Conservation (phyloP, 2,888 invertebrate genomes). For the Lasius platythorax region DNA sequence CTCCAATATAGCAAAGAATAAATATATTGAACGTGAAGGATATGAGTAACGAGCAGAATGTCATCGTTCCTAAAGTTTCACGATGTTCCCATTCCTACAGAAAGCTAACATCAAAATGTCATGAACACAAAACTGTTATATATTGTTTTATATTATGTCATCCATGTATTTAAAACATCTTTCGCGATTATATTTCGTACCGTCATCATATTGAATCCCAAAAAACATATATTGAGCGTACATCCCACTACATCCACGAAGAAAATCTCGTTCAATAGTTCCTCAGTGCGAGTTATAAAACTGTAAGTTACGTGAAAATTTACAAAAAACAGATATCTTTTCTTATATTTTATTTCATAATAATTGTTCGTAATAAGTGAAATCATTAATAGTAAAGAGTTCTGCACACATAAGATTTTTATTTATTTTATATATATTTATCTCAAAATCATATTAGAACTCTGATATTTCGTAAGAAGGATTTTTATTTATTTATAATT, state of each 20-base stretch:
- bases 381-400: not conserved
- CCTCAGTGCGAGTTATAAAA: slow-evolving; percentile 78
- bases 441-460: not conserved
- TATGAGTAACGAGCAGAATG: slow-evolving; percentile 76
- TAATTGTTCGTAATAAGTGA: not conserved
- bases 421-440: not conserved
- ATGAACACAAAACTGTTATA: not conserved
- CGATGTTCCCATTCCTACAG: slow-evolving; percentile 79
- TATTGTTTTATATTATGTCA: not conserved
- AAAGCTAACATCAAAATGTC: slow-evolving; percentile 61
- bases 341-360: not conserved
- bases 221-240: slow-evolving; percentile 81
- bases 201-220: slow-evolving; percentile 81
- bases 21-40: slow-evolving; percentile 82
- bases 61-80: slow-evolving; percentile 76
- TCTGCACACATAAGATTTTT: not conserved
- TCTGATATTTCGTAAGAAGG: not conserved
- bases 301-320: slow-evolving; percentile 65
- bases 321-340: not conserved
- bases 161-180: slow-evolving; percentile 1
- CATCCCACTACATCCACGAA: slow-evolving; percentile 81
- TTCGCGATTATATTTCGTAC: slow-evolving; percentile 67
- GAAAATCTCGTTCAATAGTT: slow-evolving; percentile 78
- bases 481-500: not conserved
- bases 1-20: slow-evolving; percentile 81